A percentile compares a stretch with the other conserved stretches of the same genome.
phyloP scores from a whole-genome alignment of 1,140 invertebrate species.

The Vanessa atalanta region DNA sequence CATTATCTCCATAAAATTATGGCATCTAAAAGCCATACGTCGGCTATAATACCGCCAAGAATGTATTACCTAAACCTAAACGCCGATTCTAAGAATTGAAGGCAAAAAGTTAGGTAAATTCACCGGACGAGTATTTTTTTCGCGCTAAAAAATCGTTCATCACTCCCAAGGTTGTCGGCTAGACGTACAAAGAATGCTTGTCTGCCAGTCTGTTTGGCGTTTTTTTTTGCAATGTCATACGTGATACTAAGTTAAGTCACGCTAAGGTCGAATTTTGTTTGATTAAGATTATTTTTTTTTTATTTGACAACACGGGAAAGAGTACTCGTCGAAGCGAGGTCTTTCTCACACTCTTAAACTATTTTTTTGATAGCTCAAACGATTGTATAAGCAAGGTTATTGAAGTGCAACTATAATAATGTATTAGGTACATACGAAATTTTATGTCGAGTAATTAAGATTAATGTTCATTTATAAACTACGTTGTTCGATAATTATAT shows the following conservation, averaged over 20 bases:
- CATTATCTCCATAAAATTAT: slow-evolving; percentile 70
- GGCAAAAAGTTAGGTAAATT: slow-evolving; percentile 77
- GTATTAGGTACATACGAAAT: slow-evolving; percentile 2
- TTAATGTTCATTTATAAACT: slow-evolving; percentile 2
- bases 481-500: background rate
- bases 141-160: slow-evolving; percentile 68
- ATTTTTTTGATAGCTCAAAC: background rate
- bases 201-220: slow-evolving; percentile 61
- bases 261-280: slow-evolving; percentile 66
- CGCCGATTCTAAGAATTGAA: slow-evolving; percentile 66
- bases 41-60: slow-evolving; percentile 66
- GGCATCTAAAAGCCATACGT: slow-evolving; percentile 69
- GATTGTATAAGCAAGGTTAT: slow-evolving; percentile 1
- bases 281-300: slow-evolving; percentile 61
- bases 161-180: slow-evolving; percentile 68
- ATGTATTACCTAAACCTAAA: slow-evolving; percentile 75
- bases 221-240: slow-evolving; percentile 73
- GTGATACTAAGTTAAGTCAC: slow-evolving; percentile 60
- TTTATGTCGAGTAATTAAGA: slow-evolving; percentile 6
- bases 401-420: background rate
- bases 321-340: slow-evolving; percentile 43
- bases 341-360: slow-evolving; percentile 38
- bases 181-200: slow-evolving; percentile 77
- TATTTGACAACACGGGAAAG: slow-evolving; percentile 59
- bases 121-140: slow-evolving; percentile 70